These are phyloP conservation scores for Osmerus eperlanus DNA, from an alignment of 2,113 vertebrate genomes.

Conservation along the genomic window DNA sequence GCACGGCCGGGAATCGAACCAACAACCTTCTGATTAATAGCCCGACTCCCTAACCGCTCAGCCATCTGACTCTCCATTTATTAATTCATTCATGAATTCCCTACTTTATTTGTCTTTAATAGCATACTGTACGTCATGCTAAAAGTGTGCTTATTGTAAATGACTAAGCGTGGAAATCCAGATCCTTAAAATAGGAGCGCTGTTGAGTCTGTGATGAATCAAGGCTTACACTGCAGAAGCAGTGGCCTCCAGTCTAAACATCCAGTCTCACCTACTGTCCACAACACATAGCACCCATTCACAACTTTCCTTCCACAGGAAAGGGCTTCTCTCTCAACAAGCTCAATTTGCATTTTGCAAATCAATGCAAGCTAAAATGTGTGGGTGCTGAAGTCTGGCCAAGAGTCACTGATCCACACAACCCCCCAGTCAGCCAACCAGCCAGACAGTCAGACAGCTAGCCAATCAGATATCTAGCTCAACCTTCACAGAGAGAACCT, in stretches of 20 bases:
- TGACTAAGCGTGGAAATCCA: no score
- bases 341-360: constrained; percentile 53
- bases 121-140: no score
- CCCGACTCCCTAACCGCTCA: no score
- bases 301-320: constrained; percentile 37
- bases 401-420: constrained; percentile 55
- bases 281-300: constrained; percentile 53
- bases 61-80: no score
- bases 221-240: no score
- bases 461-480: constrained; percentile 1
- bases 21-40: no score
- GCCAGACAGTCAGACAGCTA: neutral
- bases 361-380: constrained; percentile 38
- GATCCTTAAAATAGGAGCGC: no score
- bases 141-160: no score
- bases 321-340: constrained; percentile 14
- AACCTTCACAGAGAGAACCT: constrained; percentile 9
- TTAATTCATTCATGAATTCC: no score
- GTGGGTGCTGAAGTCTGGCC: constrained; percentile 56
- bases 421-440: constrained; percentile 32
- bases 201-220: no score
- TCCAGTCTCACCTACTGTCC: constrained; percentile 32
- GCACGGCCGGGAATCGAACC: no score
- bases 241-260: neutral
- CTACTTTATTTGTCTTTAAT: no score